Evolutionary conservation across 1,140 invertebrate species (phyloP).

Genomic region (Drosophila nasuta): DNA sequence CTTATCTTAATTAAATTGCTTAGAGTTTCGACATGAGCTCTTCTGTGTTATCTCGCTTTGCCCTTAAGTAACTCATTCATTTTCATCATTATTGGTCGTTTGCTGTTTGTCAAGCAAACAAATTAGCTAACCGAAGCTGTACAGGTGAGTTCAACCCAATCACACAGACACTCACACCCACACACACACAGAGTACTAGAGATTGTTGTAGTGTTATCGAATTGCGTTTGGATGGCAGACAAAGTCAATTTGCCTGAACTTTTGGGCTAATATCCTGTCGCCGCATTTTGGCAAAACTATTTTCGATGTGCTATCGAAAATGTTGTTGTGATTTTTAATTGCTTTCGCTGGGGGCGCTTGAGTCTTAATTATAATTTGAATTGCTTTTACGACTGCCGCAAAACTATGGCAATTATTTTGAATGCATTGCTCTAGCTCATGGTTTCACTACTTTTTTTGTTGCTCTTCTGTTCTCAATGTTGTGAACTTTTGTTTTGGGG

Average conservation of each 20-base stretch:
- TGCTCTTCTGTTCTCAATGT: background rate
- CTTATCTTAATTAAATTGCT: conserved; percentile 21
- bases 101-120: conserved; percentile 58
- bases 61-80: background rate
- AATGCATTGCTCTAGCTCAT: conserved; percentile 35
- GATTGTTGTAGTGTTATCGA: conserved; percentile 17
- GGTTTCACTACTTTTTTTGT: conserved; percentile 25
- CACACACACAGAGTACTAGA: background rate
- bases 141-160: conserved; percentile 17
- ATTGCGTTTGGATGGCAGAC: conserved; percentile 33
- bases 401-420: conserved; percentile 70
- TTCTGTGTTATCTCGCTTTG: background rate
- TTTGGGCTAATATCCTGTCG: conserved; percentile 77
- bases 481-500: conserved; percentile 16
- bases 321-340: conserved; percentile 74
- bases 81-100: conserved; percentile 22
- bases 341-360: conserved; percentile 62
- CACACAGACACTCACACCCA: conserved; percentile 8
- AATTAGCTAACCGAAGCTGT: conserved; percentile 54
- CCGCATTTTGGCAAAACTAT: conserved; percentile 68
- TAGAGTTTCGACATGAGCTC: background rate
- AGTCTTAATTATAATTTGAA: conserved; percentile 76
- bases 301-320: conserved; percentile 59
- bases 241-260: conserved; percentile 72
- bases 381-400: conserved; percentile 67